Base-by-base conservation (phyloP, 2,797 vertebrate species). In the Gambusia yucatana region DNA sequence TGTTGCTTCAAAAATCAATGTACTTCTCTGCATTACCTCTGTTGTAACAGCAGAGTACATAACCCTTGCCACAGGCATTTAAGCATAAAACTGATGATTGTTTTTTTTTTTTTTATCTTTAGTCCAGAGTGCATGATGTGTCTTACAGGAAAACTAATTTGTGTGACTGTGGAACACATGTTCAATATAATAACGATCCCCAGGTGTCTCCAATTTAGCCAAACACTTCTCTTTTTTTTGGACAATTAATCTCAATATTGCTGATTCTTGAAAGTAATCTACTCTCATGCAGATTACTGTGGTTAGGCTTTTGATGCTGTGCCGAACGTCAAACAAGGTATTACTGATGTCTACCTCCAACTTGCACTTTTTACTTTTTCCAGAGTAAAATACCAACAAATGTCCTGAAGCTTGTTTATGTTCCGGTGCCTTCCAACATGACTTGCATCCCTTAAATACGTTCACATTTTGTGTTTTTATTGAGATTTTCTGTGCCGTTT, bases 1-100 rank as follows among this genome's bases (percentile, higher is more conserved):
- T 44, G 43, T 17, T 70, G 67, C 43, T 28, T n/a, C 1, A 14
- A 70, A 70, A 70, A 70, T 70, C 67, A 70, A 70, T 70, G 67
- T 28, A 46, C 67, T 46, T 44, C 41, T 70, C 13, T 46, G 41
- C 63, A 41, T 67, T 67, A 25, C 63, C 36, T 22, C 63, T 39
- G 36, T 39, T 36, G 25, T 67, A 67, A 41, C 63, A 25, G 36
- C 43, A 70, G 43, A 46, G 67, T 46, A 70, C 25, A 28, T 46
- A 28, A 70, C 67, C 43, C 44, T 70, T 46, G 67, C 43, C 67
- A 70, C 46, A 70, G 67, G 67, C 67, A 70, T n/a, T 46, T n/a
- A 46, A 44, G 28, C 43, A 70, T 44, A 28, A 46, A 70, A 46
- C n/a, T 39, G 50, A 55, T 43, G 13, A 10, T 4, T 73, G 20